These are phyloP conservation scores for Acanthochromis polyacanthus DNA, from an alignment of 2,113 vertebrate genomes.

Conservation along the genomic window DNA sequence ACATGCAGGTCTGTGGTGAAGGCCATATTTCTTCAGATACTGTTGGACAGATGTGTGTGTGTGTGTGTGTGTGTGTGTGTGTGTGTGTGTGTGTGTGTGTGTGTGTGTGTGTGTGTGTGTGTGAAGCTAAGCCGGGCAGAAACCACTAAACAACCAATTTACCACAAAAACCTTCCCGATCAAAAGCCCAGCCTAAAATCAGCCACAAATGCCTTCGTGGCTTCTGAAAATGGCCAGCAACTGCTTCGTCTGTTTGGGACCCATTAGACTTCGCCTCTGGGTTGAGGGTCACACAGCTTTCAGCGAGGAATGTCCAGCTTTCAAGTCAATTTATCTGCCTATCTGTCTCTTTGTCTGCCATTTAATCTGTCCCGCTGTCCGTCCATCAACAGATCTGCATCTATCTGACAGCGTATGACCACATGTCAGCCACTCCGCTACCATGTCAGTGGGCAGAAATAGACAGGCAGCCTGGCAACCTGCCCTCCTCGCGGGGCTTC, in stretches of 20 bases:
- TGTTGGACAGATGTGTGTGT: neutral
- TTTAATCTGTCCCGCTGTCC: slow-evolving; percentile 32
- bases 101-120: no score
- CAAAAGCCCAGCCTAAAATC: neutral
- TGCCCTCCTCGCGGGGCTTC: slow-evolving; percentile 63
- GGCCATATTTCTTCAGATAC: neutral
- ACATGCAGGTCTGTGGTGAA: no score
- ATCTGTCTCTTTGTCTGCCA: slow-evolving; percentile 28
- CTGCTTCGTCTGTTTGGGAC: slow-evolving; percentile 12
- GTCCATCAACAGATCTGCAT: slow-evolving; percentile 52
- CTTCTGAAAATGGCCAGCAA: slow-evolving; percentile 32
- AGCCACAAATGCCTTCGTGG: slow-evolving; percentile 8
- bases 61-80: no score
- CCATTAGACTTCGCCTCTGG: neutral
- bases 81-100: no score
- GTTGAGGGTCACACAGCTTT: slow-evolving; percentile 35
- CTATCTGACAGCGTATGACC: slow-evolving; percentile 74
- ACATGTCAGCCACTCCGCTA: slow-evolving; percentile 69
- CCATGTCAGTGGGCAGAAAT: slow-evolving; percentile 73
- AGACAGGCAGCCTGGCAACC: slow-evolving; percentile 73
- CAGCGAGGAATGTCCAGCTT: slow-evolving; percentile 7
- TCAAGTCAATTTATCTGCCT: slow-evolving; percentile 39
- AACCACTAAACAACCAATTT: neutral
- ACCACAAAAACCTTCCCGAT: neutral
- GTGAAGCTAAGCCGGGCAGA: neutral